Conservation (phyloP, 2,113 vertebrate species). For the Melanocharis versteri region DNA sequence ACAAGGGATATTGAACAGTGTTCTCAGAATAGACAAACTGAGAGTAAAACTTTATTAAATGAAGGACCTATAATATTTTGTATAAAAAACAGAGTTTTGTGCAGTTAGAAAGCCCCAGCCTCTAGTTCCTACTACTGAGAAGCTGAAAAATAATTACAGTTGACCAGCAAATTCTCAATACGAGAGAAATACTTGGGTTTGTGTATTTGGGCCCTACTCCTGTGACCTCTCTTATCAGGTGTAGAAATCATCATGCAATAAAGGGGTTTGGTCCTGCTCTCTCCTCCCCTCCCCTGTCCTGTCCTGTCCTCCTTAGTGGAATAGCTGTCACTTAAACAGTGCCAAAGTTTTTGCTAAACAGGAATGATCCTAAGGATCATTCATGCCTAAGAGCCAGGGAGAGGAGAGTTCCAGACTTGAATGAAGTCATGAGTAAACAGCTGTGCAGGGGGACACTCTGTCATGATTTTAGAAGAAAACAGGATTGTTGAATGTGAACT, state of each 20-base stretch:
- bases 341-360: no score
- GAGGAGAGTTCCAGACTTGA: neutral
- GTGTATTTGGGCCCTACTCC: neutral
- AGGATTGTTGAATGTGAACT: neutral
- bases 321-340: neutral
- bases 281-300: neutral
- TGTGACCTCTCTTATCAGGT: neutral
- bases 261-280: neutral
- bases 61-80: neutral
- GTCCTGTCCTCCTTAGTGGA: neutral
- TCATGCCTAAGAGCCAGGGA: neutral
- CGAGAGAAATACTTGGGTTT: neutral
- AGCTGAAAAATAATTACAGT: neutral
- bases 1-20: neutral
- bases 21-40: neutral
- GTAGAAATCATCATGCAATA: neutral
- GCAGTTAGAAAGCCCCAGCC: neutral
- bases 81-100: neutral
- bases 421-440: neutral
- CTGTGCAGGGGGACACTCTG: neutral
- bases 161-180: neutral
- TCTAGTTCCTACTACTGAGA: neutral
- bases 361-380: neutral
- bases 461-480: neutral
- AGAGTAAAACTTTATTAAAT: neutral